A percentile compares a stretch with the other conserved stretches of the same genome.
phyloP scores from a whole-genome alignment of 37 sponge, comb jelly and placozoan genomes.

The Aplysina aerophoba region DNA sequence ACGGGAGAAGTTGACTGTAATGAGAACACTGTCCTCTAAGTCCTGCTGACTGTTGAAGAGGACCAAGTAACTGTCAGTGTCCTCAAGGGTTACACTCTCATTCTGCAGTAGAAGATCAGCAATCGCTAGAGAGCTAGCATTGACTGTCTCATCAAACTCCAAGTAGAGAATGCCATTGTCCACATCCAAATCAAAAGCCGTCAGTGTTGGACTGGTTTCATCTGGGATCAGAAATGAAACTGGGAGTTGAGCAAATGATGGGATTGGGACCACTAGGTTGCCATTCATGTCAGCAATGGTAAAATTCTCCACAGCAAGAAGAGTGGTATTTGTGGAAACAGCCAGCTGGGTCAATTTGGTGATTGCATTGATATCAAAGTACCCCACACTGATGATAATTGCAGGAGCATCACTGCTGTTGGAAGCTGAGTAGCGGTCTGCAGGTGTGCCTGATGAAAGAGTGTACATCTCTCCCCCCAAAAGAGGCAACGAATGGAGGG shows the following conservation, averaged over 20 bases:
- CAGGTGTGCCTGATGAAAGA: conserved; percentile 41
- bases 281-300: conserved; percentile 79
- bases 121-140: conserved; percentile 68
- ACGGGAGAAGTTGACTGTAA: conserved; percentile 69
- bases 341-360: conserved; percentile 63
- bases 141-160: conserved; percentile 84
- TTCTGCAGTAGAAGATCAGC: conserved; percentile 67
- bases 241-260: conserved; percentile 21
- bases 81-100: neutral
- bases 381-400: conserved; percentile 61
- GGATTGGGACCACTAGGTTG: conserved; percentile 59
- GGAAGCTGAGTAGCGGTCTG: conserved; percentile 49
- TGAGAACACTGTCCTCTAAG: conserved; percentile 33
- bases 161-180: conserved; percentile 66
- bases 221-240: conserved; percentile 53
- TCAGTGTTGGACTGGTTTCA: conserved; percentile 54
- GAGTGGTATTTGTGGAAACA: conserved; percentile 62
- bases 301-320: conserved; percentile 31
- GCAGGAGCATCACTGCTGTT: conserved; percentile 51
- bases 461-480: conserved; percentile 47
- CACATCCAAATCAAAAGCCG: conserved; percentile 74
- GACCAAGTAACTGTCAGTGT: conserved; percentile 31
- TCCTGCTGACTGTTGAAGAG: conserved; percentile 63
- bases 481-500: conserved; percentile 53
- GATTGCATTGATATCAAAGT: conserved; percentile 78